phyloP scores from a whole-genome alignment of 2,888 invertebrate genomes.

The Caenorhabditis sp. region DNA sequence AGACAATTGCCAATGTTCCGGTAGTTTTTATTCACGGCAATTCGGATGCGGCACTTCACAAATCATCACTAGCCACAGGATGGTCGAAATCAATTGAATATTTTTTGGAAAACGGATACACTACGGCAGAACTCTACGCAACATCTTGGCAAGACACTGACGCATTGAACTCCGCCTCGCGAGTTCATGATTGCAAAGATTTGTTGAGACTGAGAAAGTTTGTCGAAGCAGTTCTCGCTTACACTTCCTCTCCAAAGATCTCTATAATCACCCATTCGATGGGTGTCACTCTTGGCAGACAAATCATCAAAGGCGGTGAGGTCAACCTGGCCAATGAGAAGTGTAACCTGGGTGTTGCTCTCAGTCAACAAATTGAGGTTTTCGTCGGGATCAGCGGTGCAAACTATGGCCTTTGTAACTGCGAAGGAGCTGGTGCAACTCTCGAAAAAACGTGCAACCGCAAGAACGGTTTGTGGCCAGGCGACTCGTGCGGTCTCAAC shows the following conservation, averaged over 20 bases:
- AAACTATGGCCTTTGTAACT: slow-evolving; percentile 65
- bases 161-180: slow-evolving; percentile 27
- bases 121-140: slow-evolving; percentile 52
- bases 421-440: slow-evolving; percentile 47
- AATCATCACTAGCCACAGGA: slow-evolving; percentile 41
- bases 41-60: slow-evolving; percentile 51
- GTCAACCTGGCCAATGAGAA: slow-evolving; percentile 34
- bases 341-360: slow-evolving; percentile 51
- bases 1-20: slow-evolving; percentile 32
- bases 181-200: slow-evolving; percentile 57
- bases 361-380: slow-evolving; percentile 55
- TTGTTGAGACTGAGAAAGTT: slow-evolving; percentile 51
- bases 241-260: slow-evolving; percentile 51
- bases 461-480: slow-evolving; percentile 57
- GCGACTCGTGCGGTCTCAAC: slow-evolving; percentile 58
- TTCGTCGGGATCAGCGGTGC: slow-evolving; percentile 64
- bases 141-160: slow-evolving; percentile 57
- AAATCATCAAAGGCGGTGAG: slow-evolving; percentile 51
- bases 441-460: slow-evolving; percentile 57
- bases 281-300: slow-evolving; percentile 60
- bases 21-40: slow-evolving; percentile 59
- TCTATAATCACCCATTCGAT: slow-evolving; percentile 61
- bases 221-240: slow-evolving; percentile 53
- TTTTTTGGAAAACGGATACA: slow-evolving; percentile 45
- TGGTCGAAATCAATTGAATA: slow-evolving; percentile 47